Base-by-base conservation (phyloP, 2,113 vertebrate genomes). In the Columba livia region DNA sequence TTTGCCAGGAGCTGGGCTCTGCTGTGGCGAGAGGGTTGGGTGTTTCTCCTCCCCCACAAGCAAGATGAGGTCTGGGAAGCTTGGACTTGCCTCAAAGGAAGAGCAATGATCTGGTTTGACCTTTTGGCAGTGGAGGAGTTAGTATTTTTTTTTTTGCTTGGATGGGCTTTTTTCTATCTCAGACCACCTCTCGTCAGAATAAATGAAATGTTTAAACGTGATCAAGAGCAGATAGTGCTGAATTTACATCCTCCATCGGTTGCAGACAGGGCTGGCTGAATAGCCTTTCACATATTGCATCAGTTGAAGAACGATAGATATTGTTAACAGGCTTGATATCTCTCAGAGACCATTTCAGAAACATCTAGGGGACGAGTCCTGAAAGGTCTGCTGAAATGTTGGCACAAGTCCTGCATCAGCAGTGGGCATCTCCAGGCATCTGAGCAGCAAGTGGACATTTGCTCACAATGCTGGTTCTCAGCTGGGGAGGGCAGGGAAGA, bases 1-100 rank as follows among this genome's bases (percentile, higher is more conserved):
- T 88, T 64, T 61, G 48, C 62, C 53, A 58, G 90, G 72, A 79
- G 69, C 40, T 38, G 74, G 66, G 65, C 47, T 79, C 28, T 1
- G 1, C 31, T 0, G 5, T 9, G 1, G 29, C 1, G 2, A 62
- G 2, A 62, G 42, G 40, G 31, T 53, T 91, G 40, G 0, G 0
- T 67, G 90, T 38, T 90, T 69, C 70, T 94, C 51, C n/a, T 77
- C 29, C 61, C 36, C 73, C 15, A 11, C 6, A 16, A 86, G 78
- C 25, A 0, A 25, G 50, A 71, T 23, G 29, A 58, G 77, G 12
- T 47, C 72, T 20, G 4, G 75, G 60, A 53, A 50, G 38, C 50
- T 6, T 54, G 79, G 44, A 13, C 29, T 86, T 87, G 74, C 60
- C 64, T n/a, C 56, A 29, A 26, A 47, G 53, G 78, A 78, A 70